Percentiles rank a stretch among this genome's conserved stretches.
Evolutionary conservation across 2,888 invertebrate genomes (phyloP).

Genomic region (Chaetogeoica ovagalla): DNA sequence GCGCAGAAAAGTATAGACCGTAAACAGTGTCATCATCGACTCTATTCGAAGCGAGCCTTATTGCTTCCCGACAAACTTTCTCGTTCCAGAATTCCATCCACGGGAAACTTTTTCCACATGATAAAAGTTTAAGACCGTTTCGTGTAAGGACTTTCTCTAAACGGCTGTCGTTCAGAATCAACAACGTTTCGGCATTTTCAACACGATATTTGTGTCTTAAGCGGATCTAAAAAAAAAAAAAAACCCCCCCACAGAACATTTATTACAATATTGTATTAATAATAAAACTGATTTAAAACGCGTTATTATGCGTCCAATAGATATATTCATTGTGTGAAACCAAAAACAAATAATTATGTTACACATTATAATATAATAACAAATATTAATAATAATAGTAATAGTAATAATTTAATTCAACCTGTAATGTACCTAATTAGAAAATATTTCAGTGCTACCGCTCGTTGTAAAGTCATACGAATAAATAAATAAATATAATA

Average conservation of each 20-base stretch:
- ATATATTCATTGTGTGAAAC: too few species aligned
- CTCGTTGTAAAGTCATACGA: too few species aligned
- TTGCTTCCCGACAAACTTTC: conserved; percentile 29
- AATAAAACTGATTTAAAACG: too few species aligned
- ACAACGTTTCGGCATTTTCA: conserved; percentile 31
- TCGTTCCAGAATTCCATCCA: conserved; percentile 42
- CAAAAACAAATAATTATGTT: too few species aligned
- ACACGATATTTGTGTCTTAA: conserved; percentile 42
- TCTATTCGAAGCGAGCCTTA: conserved; percentile 59
- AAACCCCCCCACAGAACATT: background rate
- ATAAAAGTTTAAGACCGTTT: conserved; percentile 44
- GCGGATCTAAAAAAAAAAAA: conserved; percentile 27
- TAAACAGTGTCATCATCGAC: conserved; percentile 64
- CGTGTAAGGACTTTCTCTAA: conserved; percentile 44
- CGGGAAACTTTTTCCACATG: conserved; percentile 33
- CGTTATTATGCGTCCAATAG: too few species aligned
- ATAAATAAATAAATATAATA: too few species aligned
- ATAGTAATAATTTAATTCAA: too few species aligned
- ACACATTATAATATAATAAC: too few species aligned
- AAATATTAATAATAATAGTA: too few species aligned
- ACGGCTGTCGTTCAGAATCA: conserved; percentile 31
- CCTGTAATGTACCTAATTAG: too few species aligned
- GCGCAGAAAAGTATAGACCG: conserved; percentile 84
- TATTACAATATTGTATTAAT: background rate
- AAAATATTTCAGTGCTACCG: too few species aligned